Base-by-base conservation (phyloP, 2,888 invertebrate genomes). In the Altica lythri region DNA sequence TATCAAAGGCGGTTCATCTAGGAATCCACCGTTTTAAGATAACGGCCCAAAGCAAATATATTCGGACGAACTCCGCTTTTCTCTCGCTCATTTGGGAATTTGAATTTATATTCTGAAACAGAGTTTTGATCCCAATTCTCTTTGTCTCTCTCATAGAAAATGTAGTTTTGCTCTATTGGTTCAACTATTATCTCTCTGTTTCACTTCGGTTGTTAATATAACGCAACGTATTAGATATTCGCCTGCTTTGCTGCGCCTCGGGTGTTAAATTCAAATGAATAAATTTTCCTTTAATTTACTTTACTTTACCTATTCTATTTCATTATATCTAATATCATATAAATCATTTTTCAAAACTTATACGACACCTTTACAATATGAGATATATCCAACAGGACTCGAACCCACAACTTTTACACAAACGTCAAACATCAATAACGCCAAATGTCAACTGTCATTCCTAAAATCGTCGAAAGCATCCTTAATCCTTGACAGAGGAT, bases 1-100 rank as follows among this genome's bases (percentile, higher is more conserved):
- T 75, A 75, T 75, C 75, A 74, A 75, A 75, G 74, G 74, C 69
- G 70, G 68, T 72, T 71, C 72, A 73, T 73, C 73, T 71, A 69
- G 67, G 71, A 73, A 72, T 72, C 72, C 65, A 65, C 67, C 69
- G 67, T 68, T 68, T 70, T 70, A 73, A 70, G 73, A 73, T 72
- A 72, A 72, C 69, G 68, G 68, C 67, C 68, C 69, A 70, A 69
- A 70, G 62, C 63, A 64, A 64, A 69, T 70, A 69, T 70, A 72
- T 71, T 69, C 68, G 61, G 64, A 62, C 62, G 59, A 52, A 57
- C 55, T n/a, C n/a, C n/a, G n/a, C n/a, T n/a, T n/a, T n/a, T n/a
- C 71, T 68, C 67, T 69, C 68, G 66, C 66, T 69, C 73, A 70
- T 74, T 73, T 74, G 73, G 74, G 73, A 74, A 74, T 75, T 74